Percentiles rank a stretch among this genome's conserved stretches.
phyloP scores from a whole-genome alignment of 2,888 invertebrate genomes.

The Andrena trimmerana region DNA sequence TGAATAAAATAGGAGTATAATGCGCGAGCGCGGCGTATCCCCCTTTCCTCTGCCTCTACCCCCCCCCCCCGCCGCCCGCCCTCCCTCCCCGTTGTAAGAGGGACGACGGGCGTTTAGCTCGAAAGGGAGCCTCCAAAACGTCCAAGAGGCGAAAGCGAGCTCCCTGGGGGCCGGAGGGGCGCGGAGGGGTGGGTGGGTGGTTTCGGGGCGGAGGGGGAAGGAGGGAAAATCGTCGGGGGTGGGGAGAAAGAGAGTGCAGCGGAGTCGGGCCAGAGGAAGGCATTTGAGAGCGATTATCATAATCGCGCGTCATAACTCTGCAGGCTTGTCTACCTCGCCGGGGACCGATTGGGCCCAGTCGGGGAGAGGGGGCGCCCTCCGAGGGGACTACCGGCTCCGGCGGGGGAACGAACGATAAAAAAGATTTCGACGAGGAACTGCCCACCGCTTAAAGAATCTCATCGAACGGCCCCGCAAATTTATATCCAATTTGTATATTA shows the following conservation, averaged over 20 bases:
- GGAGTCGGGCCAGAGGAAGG: constrained; percentile 68
- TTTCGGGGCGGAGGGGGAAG: constrained; percentile 8
- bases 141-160: constrained; percentile 32
- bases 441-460: constrained; percentile 76
- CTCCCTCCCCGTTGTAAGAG: not conserved
- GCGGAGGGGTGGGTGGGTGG: constrained; percentile 23
- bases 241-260: constrained; percentile 64
- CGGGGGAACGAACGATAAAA: constrained; percentile 63
- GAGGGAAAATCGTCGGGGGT: constrained; percentile 19
- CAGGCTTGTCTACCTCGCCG: constrained; percentile 76
- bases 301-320: constrained; percentile 82
- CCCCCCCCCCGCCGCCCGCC: not conserved
- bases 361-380: constrained; percentile 55
- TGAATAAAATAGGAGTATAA: constrained; percentile 79
- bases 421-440: constrained; percentile 65
- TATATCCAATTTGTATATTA: constrained; percentile 79
- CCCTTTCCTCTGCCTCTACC: not conserved
- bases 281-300: constrained; percentile 80
- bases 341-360: constrained; percentile 73
- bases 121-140: constrained; percentile 24
- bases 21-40: constrained; percentile 65
- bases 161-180: not conserved
- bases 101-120: constrained; percentile 21
- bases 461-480: constrained; percentile 78
- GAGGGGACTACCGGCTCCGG: constrained; percentile 71